A percentile compares a stretch with the other conserved stretches of the same genome.
phyloP scores from a whole-genome alignment of 2,888 invertebrate species.

The Drosophila subquinaria region DNA sequence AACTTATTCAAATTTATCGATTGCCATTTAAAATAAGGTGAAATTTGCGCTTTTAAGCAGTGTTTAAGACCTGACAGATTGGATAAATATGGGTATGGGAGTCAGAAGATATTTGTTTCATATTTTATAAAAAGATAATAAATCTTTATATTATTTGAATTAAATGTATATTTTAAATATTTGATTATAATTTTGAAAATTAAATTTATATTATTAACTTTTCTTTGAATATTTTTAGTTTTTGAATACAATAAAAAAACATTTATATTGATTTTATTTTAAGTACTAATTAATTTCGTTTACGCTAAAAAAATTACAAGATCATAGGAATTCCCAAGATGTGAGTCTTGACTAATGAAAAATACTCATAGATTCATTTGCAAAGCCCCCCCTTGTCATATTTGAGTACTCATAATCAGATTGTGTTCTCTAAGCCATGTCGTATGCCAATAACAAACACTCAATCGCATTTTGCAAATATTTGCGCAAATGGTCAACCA shows the following conservation, averaged over 20 bases:
- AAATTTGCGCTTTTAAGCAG: background rate
- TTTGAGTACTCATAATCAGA: constrained; percentile 47
- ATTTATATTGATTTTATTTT: too few relatives aligned
- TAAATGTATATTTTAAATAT: too few relatives aligned
- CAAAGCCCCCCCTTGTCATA: background rate
- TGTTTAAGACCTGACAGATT: background rate
- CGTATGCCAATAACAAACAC: constrained; percentile 66
- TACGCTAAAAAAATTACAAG: background rate
- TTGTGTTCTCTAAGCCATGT: constrained; percentile 50
- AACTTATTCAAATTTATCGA: constrained; percentile 41
- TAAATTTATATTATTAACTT: too few relatives aligned
- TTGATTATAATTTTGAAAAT: too few relatives aligned
- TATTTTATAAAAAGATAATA: too few relatives aligned
- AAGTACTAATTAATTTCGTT: too few relatives aligned
- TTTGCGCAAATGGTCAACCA: constrained; percentile 57
- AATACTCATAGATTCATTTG: background rate
- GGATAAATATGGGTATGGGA: background rate
- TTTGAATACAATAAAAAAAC: too few relatives aligned
- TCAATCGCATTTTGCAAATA: constrained; percentile 64
- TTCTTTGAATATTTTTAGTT: too few relatives aligned
- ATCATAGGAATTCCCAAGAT: constrained; percentile 15
- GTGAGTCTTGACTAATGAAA: constrained; percentile 1
- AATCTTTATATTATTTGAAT: too few relatives aligned
- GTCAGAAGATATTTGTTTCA: background rate
- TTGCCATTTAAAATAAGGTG: constrained; percentile 23